Evolutionary conservation across 2,888 invertebrate species (phyloP), one percentile per base, ranked within the genome.

Genomic region (Theristus sp.): DNA sequence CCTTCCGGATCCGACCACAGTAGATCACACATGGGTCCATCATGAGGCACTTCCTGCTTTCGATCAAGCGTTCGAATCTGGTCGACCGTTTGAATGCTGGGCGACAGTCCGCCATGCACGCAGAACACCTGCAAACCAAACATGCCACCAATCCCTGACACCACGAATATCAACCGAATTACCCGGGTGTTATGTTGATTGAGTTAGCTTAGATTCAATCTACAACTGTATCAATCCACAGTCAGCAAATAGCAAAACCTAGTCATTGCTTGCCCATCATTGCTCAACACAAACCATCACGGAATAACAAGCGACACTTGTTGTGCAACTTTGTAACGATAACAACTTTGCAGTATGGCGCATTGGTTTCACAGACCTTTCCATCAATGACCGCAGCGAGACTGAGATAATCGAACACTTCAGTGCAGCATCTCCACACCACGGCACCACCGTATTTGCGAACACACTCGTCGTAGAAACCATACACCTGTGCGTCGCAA

Each of bases 1-100:
- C 89, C 89, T 83, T 98, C 98, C 24, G 98, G 98, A 78, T 99
- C 98, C 66, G 93, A 94, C 98, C 98, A 98, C 28, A 98, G 79
- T 60, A 99, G 79, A 78, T 98, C 98, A 74, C 98, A 99, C 98
- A 99, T 99, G 31, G 98, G 96, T 1, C 94, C 94, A 74, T 94
- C 91, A 70, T 93, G 91, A 6, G 91, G 91, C 63, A 91, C 79
- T 77, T 99, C 98, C 77, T 98, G 96, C 76, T 99, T 99, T 66
- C 98, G 83, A 78, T 99, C 98, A 70, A 98, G 96, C 53, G 89
- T 88, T 65, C 98, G 82, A 69, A 98, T 98, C 79, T 99, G 94
- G 78, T 98, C 98, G 66, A 98, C 81, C 13, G 94, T 94, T 77
- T 93, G 90, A 77, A 98, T 98, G 25, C 93, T 93, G 1, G 98